phyloP scores from a whole-genome alignment of 2,797 vertebrate genomes.

The Gobio occitaniae region DNA sequence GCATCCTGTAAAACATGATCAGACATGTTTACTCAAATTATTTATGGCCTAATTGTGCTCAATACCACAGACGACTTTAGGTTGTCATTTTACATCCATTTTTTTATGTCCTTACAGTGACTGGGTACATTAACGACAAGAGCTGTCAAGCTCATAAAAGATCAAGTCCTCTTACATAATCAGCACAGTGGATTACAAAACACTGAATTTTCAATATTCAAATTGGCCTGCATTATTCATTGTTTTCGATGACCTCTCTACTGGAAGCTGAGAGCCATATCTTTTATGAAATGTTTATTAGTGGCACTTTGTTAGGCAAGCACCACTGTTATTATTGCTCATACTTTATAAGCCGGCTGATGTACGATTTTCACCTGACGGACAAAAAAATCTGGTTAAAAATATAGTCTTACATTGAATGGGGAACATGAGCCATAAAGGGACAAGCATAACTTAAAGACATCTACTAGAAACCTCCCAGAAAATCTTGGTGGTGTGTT shows the following conservation, averaged over 20 bases:
- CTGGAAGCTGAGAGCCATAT: background rate
- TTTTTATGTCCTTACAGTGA: background rate
- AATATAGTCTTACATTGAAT: background rate
- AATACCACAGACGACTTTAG: slow-evolving; percentile 5
- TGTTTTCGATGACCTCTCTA: slow-evolving; percentile 18
- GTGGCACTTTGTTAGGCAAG: background rate
- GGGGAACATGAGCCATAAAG: background rate
- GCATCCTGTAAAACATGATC: slow-evolving; percentile 21
- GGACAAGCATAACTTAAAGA: background rate
- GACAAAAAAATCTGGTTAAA: background rate
- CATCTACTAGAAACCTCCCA: background rate
- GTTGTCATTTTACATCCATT: background rate
- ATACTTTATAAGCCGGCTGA: background rate
- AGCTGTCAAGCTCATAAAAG: slow-evolving; percentile 18
- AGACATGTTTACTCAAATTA: slow-evolving; percentile 33
- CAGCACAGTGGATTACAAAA: background rate
- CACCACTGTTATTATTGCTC: background rate
- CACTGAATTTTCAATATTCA: slow-evolving; percentile 13
- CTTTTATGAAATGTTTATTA: slow-evolving; percentile 31
- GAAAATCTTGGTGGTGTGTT: background rate
- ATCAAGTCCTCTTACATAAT: slow-evolving; percentile 32
- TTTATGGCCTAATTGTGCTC: slow-evolving; percentile 17
- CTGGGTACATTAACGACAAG: slow-evolving; percentile 17
- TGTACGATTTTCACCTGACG: background rate
- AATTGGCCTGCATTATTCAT: slow-evolving; percentile 10